Evolutionary conservation across 2,113 vertebrate genomes (phyloP), one percentile per base, ranked within the genome.

Genomic region (Aldabrachelys gigantea): DNA sequence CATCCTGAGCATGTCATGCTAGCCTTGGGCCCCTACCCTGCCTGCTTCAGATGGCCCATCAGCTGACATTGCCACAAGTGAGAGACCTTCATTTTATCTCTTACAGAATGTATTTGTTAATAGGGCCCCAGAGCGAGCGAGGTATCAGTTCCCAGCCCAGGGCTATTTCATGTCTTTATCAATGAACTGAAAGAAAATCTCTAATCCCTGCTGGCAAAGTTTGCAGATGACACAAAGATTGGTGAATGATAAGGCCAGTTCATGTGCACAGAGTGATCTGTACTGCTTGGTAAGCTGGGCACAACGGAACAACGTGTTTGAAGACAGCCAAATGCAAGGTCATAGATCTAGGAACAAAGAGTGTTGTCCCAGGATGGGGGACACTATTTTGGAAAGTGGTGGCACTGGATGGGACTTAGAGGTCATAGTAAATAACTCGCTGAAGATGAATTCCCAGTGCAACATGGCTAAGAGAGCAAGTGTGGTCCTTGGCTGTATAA

Each of bases 1-100:
- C 16, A 5, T 2, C 3, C 13, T 54, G 4, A 0, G 6, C 1
- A 8, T 8, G 22, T 21, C 47, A 27, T 29, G 2, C 1, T 59
- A 17, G 24, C 38, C 62, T 38, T 52, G 5, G 82, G 79, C 14
- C 59, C 50, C 91, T 2, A 0, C 5, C 7, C 24, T 62, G 81
- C 62, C 57, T n/a, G 1, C 47, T 50, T 2, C 59, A 1, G 59
- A 35, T 5, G 35, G 17, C 35, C 35, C 31, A 72, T n/a, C n/a
- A 72, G 16, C n/a, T 72, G n/a, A 19, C 31, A n/a, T 38, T 21
- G 69, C 69, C 17, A 72, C 21, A 35, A 17, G 19, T 72, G 69
- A 72, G n/a, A 72, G 19, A 72, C n/a, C 17, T 72, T n/a, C 35
- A 22, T 22, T 72, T 72, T 72, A 7, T 35, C 59, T 31, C 31